Evolutionary conservation across 2,113 vertebrate genomes (phyloP), one percentile per base, ranked within the genome.

Genomic region (Phrynocephalus versicolor): DNA sequence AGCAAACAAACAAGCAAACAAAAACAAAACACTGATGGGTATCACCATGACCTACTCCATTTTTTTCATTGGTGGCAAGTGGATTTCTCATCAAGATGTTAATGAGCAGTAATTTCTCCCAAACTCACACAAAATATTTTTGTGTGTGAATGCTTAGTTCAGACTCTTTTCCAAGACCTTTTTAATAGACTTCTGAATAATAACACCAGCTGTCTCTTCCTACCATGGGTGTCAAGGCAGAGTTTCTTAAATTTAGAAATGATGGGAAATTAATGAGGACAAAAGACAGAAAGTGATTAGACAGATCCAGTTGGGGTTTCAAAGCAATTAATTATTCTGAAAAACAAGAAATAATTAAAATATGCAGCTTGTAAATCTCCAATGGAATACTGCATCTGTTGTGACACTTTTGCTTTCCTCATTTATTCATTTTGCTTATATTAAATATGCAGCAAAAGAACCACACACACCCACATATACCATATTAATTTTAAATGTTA

Each of bases 191-290:
- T 79, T 83, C n/a, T 89, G 72, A 69, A 87, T 88, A 82, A 83
- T 89, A 87, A 85, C 30, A 89, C 78, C 55, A 88, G 75, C 75
- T 92, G 70, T 83, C 39, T 86, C 41, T 72, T 89, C 58, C 85
- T 75, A 82, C 51, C 72, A 21, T 51, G 71, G 39, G 3, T 39
- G 69, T 39, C 2, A 58, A 78, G 67, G 64, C 76, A 71, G 72
- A n/a, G 71, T 84, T 75, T 55, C 83, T 45, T 86, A 73, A 81
- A 65, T 74, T 65, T 1, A 13, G 65, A 70, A 92, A 87, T 45
- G n/a, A 41, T 84, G 83, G 86, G 67, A 79, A 89, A 83, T 78
- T 89, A 87, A 85, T 86, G 79, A 87, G 72, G 62, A 71, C 13
- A 75, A 70, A 80, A 84, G 58, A 83, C 81, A 79, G 81, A 83